Evolutionary conservation across 2,113 vertebrate species (phyloP).

Genomic region (Nerophis lumbriciformis): DNA sequence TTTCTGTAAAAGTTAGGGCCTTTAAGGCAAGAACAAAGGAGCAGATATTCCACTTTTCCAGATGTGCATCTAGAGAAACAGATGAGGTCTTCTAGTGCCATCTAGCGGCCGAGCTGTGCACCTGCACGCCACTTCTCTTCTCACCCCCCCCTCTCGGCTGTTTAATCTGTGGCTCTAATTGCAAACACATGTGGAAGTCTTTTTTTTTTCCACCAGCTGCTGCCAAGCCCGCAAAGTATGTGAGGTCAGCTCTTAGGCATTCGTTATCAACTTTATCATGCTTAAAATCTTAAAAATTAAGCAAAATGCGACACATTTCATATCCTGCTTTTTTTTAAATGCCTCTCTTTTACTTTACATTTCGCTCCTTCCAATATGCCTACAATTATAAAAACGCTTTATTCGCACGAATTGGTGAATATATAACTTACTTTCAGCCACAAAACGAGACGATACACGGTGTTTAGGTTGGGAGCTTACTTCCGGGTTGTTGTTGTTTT

Average conservation of each 20-base stretch:
- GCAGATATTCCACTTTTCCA: slow-evolving; percentile 46
- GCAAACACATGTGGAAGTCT: slow-evolving; percentile 71
- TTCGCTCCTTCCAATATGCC: too few relatives aligned
- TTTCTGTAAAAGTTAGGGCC: too few relatives aligned
- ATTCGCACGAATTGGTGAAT: too few relatives aligned
- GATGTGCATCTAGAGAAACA: slow-evolving; percentile 55
- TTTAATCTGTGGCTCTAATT: slow-evolving; percentile 53
- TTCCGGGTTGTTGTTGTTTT: not conserved
- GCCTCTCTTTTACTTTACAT: slow-evolving; percentile 21
- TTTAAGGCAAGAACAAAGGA: slow-evolving; percentile 1
- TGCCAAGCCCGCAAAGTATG: slow-evolving; percentile 65
- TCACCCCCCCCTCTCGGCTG: slow-evolving; percentile 26
- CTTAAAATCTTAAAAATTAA: not conserved
- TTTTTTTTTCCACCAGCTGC: slow-evolving; percentile 64
- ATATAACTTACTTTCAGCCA: too few relatives aligned
- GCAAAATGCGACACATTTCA: slow-evolving; percentile 19
- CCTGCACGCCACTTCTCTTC: slow-evolving; percentile 41
- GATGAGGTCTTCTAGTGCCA: slow-evolving; percentile 57
- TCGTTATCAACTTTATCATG: slow-evolving; percentile 4
- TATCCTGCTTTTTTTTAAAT: not conserved
- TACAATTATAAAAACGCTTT: not conserved
- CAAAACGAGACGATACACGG: not conserved
- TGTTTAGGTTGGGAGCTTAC: not conserved
- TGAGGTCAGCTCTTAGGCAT: slow-evolving; percentile 52
- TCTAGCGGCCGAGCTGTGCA: slow-evolving; percentile 34